Conservation (phyloP, 2,113 vertebrate genomes). For the Percopsis transmontana region DNA sequence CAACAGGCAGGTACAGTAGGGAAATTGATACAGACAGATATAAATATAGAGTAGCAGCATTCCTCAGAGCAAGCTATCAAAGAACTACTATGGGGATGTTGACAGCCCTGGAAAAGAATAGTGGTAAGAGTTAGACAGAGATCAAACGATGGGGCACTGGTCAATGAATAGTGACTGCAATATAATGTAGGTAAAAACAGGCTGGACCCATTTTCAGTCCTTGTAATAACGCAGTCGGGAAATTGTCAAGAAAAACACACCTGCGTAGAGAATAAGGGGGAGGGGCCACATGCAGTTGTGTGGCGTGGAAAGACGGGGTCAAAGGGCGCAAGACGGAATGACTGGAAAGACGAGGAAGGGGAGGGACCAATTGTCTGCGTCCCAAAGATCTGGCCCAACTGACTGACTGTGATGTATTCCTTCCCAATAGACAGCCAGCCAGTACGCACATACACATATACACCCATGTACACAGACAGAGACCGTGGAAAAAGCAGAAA, state of each 20-base stretch:
- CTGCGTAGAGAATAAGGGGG: constrained; percentile 78
- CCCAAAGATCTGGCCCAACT: constrained; percentile 86
- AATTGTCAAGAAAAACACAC: constrained; percentile 76
- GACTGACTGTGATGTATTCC: constrained; percentile 90
- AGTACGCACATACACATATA: constrained; percentile 6
- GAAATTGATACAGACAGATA: constrained; percentile 8
- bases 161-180: not conserved
- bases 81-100: not conserved
- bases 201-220: not conserved
- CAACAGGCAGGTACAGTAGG: constrained; percentile 35
- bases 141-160: not conserved
- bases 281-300: constrained; percentile 71
- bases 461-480: constrained; percentile 10
- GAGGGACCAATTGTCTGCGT: constrained; percentile 64
- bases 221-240: no score
- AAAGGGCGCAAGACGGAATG: constrained; percentile 75
- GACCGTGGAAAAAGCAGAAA: constrained; percentile 28
- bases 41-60: not conserved
- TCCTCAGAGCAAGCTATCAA: constrained; percentile 4
- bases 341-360: constrained; percentile 64
- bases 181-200: not conserved
- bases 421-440: constrained; percentile 46
- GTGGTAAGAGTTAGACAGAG: not conserved
- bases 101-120: not conserved
- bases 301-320: constrained; percentile 69